Percentiles rank a stretch among this genome's conserved stretches.
Evolutionary conservation across 2,797 vertebrate genomes (phyloP).

Genomic region (Enteromius viviparus): DNA sequence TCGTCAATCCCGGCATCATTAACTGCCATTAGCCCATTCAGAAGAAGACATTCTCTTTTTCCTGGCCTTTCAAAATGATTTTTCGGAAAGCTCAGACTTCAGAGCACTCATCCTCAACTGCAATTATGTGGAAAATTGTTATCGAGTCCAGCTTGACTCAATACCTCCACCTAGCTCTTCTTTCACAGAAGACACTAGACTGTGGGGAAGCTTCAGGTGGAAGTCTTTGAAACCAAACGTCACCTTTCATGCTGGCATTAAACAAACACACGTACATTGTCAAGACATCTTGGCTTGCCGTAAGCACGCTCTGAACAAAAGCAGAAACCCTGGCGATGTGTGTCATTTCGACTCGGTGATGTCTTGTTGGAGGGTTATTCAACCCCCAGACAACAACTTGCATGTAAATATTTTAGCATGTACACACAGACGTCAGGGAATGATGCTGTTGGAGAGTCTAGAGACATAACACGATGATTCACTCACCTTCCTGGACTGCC

Average conservation of each 20-base stretch:
- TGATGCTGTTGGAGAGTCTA: constrained; percentile 3
- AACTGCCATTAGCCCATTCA: constrained; percentile 48
- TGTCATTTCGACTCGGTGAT: background rate
- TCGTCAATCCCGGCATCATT: constrained; percentile 43
- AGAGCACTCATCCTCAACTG: constrained; percentile 36
- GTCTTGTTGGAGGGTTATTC: constrained; percentile 9
- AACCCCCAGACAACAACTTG: constrained; percentile 26
- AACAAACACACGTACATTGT: constrained; percentile 16
- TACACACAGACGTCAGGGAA: constrained; percentile 5
- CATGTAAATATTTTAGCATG: constrained; percentile 24
- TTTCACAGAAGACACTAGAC: constrained; percentile 57
- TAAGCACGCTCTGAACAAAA: constrained; percentile 13
- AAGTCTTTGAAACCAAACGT: constrained; percentile 35
- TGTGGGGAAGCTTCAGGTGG: constrained; percentile 19
- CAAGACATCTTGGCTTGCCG: constrained; percentile 4
- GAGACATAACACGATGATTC: constrained; percentile 41
- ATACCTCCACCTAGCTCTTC: constrained; percentile 72
- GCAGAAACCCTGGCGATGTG: background rate
- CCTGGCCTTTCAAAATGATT: constrained; percentile 30
- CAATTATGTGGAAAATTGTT: constrained; percentile 59
- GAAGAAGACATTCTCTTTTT: constrained; percentile 20
- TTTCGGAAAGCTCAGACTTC: constrained; percentile 21
- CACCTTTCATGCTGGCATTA: constrained; percentile 35
- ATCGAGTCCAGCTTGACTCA: constrained; percentile 61
- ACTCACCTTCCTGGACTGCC: constrained; percentile 97